Conservation (phyloP, 2,797 vertebrate genomes). For the Cynodonichthys magdalenae region DNA sequence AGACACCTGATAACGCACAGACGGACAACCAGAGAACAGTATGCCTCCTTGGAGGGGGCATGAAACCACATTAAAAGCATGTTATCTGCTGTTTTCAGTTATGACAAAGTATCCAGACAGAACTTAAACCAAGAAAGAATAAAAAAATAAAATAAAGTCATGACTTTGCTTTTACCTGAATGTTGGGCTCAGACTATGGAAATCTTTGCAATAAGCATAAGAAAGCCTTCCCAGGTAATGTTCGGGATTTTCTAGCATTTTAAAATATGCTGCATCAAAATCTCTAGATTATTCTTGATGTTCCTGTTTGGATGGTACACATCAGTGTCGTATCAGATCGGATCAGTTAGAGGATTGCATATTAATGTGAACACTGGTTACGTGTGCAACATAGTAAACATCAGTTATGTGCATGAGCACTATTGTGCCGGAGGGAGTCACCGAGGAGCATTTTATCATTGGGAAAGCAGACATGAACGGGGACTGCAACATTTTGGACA, state of each 20-base stretch:
- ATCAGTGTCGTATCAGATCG: background rate
- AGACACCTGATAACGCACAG: too few relatives aligned
- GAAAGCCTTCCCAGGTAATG: background rate
- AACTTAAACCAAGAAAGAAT: constrained; percentile 46
- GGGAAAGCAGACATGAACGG: constrained; percentile 1
- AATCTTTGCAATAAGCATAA: background rate
- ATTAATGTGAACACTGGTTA: background rate
- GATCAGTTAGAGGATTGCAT: background rate
- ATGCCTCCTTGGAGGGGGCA: too few relatives aligned
- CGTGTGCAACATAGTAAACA: background rate
- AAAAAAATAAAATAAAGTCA: background rate
- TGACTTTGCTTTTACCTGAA: background rate
- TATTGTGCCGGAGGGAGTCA: background rate
- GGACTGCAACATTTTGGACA: background rate
- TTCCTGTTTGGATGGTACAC: background rate
- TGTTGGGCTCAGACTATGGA: background rate
- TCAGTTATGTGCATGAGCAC: background rate
- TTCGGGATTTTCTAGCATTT: background rate
- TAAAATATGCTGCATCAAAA: background rate
- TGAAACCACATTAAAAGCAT: constrained; percentile 41
- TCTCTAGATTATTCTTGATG: too few relatives aligned
- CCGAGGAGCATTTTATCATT: background rate
- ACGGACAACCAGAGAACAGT: too few relatives aligned
- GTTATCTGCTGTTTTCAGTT: constrained; percentile 69
- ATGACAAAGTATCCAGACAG: constrained; percentile 45